These are phyloP conservation scores for Mythimna lalbum DNA, from an alignment of 2,888 invertebrate genomes.

Conservation along the genomic window DNA sequence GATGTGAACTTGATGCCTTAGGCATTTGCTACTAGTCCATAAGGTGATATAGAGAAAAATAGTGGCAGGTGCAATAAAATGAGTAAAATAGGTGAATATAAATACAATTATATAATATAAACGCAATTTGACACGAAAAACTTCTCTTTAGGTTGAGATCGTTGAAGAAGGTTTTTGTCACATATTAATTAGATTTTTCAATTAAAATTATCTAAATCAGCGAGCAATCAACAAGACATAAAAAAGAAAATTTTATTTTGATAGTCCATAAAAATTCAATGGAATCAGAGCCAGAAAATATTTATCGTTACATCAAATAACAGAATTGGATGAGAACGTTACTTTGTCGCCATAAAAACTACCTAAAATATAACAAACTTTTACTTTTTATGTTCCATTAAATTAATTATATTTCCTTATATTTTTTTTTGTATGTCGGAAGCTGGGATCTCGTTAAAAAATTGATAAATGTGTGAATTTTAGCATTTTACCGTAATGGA, in stretches of 20 bases:
- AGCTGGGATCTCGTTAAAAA: constrained; percentile 61
- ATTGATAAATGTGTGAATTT: constrained; percentile 74
- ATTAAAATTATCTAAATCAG: constrained; percentile 31
- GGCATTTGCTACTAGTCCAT: too few species aligned
- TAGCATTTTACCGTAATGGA: constrained; percentile 67
- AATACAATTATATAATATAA: too few species aligned
- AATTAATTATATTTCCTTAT: constrained; percentile 57
- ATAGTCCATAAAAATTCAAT: constrained; percentile 27
- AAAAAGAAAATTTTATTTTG: constrained; percentile 22
- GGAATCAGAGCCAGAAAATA: constrained; percentile 48
- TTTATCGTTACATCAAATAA: constrained; percentile 34
- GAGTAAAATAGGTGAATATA: too few species aligned
- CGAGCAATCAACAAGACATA: constrained; percentile 37
- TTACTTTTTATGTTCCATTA: constrained; percentile 60
- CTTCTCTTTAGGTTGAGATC: neutral
- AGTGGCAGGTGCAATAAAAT: too few species aligned
- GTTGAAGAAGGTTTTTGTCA: neutral
- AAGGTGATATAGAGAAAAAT: too few species aligned
- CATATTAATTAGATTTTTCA: constrained; percentile 1
- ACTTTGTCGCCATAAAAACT: constrained; percentile 62
- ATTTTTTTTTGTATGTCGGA: constrained; percentile 66
- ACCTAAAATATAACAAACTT: constrained; percentile 50
- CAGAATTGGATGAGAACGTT: constrained; percentile 52
- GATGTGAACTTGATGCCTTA: too few species aligned
- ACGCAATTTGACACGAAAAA: too few species aligned